Evolutionary conservation across 37 sponge, comb jelly and placozoan genomes (phyloP).

Genomic region (Ephydatia muelleri): DNA sequence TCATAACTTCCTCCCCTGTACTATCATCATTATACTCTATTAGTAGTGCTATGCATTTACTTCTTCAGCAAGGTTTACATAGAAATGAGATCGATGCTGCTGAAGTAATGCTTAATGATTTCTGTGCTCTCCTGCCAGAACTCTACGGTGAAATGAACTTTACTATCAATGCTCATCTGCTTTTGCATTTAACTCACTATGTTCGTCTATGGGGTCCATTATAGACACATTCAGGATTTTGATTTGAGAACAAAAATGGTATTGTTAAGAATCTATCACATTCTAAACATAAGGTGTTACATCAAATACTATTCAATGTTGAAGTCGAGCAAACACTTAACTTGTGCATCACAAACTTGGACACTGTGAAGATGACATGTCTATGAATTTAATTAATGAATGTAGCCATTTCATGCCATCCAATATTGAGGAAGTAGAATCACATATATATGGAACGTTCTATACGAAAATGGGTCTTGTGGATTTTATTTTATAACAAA

Average conservation of each 20-base stretch:
- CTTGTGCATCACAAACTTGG: no score
- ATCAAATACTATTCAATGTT: slow-evolving; percentile 13
- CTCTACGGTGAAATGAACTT: slow-evolving; percentile 14
- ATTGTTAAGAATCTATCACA: neutral
- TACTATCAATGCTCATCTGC: neutral
- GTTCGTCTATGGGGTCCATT: slow-evolving; percentile 25
- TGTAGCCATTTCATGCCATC: no score
- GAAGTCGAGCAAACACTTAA: slow-evolving; percentile 3
- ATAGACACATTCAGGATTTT: slow-evolving; percentile 4
- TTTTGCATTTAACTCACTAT: slow-evolving; percentile 5
- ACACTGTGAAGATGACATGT: no score
- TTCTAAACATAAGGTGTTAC: neutral
- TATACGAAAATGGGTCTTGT: no score
- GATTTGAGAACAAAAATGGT: slow-evolving; percentile 15
- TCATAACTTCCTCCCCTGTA: slow-evolving; percentile 18
- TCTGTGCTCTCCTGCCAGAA: slow-evolving; percentile 10
- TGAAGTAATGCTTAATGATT: slow-evolving; percentile 22
- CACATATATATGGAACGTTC: no score
- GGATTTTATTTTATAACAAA: no score
- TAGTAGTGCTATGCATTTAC: slow-evolving; percentile 29
- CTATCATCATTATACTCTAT: slow-evolving; percentile 21
- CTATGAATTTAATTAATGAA: no score
- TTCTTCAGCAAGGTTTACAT: neutral
- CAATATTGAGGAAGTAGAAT: no score
- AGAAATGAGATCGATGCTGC: slow-evolving; percentile 15